Percentiles rank a stretch among this genome's conserved stretches.
Conservation (phyloP, 2,888 invertebrate genomes). For the Papilio protenor region DNA sequence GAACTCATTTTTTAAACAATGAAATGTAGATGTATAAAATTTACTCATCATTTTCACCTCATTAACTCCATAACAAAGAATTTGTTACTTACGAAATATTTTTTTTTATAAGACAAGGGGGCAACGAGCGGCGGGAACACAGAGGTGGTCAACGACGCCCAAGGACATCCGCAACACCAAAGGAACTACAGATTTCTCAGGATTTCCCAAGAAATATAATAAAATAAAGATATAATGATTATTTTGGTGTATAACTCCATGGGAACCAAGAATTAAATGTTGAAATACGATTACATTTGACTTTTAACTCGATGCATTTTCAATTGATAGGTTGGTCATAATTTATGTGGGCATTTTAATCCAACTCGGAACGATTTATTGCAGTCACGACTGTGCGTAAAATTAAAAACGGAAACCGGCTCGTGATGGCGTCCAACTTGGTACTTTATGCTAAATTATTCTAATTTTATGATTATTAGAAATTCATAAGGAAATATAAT, state of each 20-base stretch:
- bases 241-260: not conserved
- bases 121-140: too few relatives aligned
- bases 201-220: too few relatives aligned
- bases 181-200: too few relatives aligned
- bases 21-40: too few relatives aligned
- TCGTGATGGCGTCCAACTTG: constrained; percentile 20
- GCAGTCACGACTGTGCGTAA: constrained; percentile 32
- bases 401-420: constrained; percentile 28
- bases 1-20: too few relatives aligned
- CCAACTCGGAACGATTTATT: constrained; percentile 17
- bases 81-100: too few relatives aligned
- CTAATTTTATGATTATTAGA: not conserved
- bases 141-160: too few relatives aligned
- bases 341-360: constrained; percentile 25
- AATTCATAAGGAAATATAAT: constrained; percentile 12
- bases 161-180: too few relatives aligned
- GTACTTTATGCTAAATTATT: constrained; percentile 16
- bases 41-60: too few relatives aligned
- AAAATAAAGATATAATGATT: not conserved
- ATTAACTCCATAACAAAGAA: too few relatives aligned
- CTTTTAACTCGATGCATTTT: not conserved
- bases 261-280: not conserved
- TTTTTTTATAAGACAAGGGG: too few relatives aligned
- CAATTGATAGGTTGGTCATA: constrained; percentile 17
- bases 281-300: not conserved